phyloP scores from a whole-genome alignment of 1,140 invertebrate species.

The Meteorus sp. region DNA sequence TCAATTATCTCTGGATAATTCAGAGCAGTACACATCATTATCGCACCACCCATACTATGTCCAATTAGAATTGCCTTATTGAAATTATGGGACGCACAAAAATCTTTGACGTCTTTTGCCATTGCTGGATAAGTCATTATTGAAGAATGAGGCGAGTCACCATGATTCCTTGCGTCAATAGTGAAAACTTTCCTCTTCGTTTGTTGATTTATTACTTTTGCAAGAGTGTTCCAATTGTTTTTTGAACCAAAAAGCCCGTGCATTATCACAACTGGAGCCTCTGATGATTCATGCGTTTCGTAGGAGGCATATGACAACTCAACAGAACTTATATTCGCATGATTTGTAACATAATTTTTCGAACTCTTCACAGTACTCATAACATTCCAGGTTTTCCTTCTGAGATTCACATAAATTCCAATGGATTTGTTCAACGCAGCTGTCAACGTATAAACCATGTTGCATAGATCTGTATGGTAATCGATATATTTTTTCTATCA shows the following conservation, averaged over 20 bases:
- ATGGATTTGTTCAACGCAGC: too few relatives aligned
- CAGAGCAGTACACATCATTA: slow-evolving; percentile 79
- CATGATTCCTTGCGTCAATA: slow-evolving; percentile 89
- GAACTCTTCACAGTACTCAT: neutral
- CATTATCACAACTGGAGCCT: slow-evolving; percentile 73
- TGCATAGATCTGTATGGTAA: too few relatives aligned
- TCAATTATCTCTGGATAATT: slow-evolving; percentile 74
- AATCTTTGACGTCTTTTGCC: slow-evolving; percentile 70
- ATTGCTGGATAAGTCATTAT: slow-evolving; percentile 73
- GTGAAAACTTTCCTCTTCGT: slow-evolving; percentile 73
- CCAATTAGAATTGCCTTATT: slow-evolving; percentile 73
- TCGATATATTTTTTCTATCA: too few relatives aligned
- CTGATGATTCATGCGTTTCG: neutral
- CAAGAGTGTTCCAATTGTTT: slow-evolving; percentile 80
- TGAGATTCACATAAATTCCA: too few relatives aligned
- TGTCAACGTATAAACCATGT: too few relatives aligned
- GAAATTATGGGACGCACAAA: slow-evolving; percentile 67
- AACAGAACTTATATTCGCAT: neutral
- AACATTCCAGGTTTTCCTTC: neutral
- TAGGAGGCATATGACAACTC: neutral
- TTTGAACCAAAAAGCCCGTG: slow-evolving; percentile 88
- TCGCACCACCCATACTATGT: slow-evolving; percentile 89
- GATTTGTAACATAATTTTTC: neutral
- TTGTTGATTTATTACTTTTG: slow-evolving; percentile 70
- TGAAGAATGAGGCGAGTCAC: slow-evolving; percentile 78